Conservation (phyloP, 2,888 invertebrate genomes). For the Zaprionus bogoriensis region DNA sequence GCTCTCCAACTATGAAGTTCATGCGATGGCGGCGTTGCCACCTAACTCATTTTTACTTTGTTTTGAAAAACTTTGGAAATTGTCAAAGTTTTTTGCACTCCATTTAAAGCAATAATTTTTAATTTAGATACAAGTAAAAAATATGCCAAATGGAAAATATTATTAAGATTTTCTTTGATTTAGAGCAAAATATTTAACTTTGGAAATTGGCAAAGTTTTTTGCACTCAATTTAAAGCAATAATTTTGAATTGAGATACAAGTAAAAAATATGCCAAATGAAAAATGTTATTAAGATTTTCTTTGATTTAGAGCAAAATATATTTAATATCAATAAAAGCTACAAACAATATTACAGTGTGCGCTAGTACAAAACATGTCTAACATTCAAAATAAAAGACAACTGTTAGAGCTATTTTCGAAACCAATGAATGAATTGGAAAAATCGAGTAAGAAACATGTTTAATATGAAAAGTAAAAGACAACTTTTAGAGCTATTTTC, state of each 20-base stretch:
- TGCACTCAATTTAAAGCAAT: not conserved
- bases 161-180: no score
- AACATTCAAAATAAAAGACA: no score
- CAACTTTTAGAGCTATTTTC: no score
- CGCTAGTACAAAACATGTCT: no score
- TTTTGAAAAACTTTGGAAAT: not conserved
- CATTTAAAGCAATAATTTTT: not conserved
- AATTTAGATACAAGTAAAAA: not conserved
- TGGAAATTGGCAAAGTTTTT: not conserved
- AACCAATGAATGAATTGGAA: no score
- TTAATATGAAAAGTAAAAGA: no score
- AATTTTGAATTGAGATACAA: not conserved
- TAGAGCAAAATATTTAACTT: not conserved
- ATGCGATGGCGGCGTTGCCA: conserved; percentile 41
- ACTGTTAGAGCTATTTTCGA: no score
- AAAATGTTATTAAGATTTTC: not conserved
- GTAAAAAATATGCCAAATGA: not conserved
- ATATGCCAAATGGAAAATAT: not conserved
- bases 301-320: no score
- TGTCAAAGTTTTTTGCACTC: no score
- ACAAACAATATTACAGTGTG: no score
- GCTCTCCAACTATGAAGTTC: conserved; percentile 45
- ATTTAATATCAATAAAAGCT: no score
- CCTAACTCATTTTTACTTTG: conserved; percentile 8
- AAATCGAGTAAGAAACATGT: no score